Evolutionary conservation across 2,113 vertebrate genomes (phyloP).

Genomic region (Festucalex cinctus): DNA sequence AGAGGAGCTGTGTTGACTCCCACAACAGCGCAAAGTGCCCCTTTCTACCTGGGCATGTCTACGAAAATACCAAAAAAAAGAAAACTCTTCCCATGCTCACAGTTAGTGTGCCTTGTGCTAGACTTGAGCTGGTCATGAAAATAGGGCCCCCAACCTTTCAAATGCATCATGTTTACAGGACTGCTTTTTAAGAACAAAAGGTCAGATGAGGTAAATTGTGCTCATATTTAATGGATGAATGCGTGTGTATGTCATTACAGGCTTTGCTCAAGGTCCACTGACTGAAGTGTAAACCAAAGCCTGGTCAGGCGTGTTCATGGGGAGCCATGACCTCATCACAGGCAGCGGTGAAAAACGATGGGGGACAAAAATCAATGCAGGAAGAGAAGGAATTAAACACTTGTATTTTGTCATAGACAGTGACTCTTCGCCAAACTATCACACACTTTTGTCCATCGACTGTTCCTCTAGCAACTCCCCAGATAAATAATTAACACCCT

Average conservation of each 20-base stretch:
- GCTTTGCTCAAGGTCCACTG: constrained; percentile 31
- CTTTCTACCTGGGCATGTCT: no score
- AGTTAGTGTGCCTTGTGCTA: no score
- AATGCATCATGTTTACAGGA: neutral
- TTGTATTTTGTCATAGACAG: constrained; percentile 23
- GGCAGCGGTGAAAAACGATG: constrained; percentile 39
- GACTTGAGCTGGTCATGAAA: no score
- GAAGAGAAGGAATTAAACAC: constrained; percentile 4
- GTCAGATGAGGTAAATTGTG: constrained; percentile 22
- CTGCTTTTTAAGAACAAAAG: neutral
- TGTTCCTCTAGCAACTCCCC: constrained; percentile 12
- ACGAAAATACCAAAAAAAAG: no score
- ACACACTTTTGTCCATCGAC: constrained; percentile 31
- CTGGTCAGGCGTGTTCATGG: constrained; percentile 6
- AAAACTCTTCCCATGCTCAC: no score
- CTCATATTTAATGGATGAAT: constrained; percentile 41
- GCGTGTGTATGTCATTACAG: neutral
- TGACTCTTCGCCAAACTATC: constrained; percentile 45
- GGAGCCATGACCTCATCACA: constrained; percentile 49
- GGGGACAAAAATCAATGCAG: constrained; percentile 22
- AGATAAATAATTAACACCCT: constrained; percentile 56
- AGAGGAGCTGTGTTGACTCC: no score
- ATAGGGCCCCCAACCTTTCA: neutral
- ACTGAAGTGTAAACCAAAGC: constrained; percentile 22
- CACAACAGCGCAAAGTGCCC: no score